Percentiles rank a stretch among this genome's conserved stretches.
These are phyloP conservation scores for Leptinotarsa juncta DNA, from an alignment of 2,888 invertebrate species.

Conservation along the genomic window DNA sequence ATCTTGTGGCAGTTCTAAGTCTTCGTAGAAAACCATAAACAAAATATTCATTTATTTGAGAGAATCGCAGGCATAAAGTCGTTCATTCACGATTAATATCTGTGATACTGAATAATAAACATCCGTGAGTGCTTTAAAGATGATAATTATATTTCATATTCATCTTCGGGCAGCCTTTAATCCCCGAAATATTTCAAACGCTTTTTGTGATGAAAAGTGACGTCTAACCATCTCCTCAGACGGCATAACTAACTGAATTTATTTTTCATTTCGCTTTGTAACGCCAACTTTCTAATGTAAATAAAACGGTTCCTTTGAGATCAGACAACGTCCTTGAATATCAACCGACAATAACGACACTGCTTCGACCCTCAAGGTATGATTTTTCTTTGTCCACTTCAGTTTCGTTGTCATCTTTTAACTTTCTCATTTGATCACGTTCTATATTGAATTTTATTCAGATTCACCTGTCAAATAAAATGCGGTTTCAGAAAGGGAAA, in stretches of 20 bases:
- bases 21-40: too few species aligned
- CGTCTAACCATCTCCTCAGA: constrained; percentile 14
- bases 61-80: not conserved
- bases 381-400: constrained; percentile 37
- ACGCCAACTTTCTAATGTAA: constrained; percentile 27
- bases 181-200: constrained; percentile 21
- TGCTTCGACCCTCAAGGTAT: constrained; percentile 28
- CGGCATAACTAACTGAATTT: constrained; percentile 27
- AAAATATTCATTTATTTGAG: too few species aligned
- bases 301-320: constrained; percentile 29
- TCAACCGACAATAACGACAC: constrained; percentile 25
- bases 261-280: constrained; percentile 29
- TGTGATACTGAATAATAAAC: not conserved
- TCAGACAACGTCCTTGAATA: constrained; percentile 29
- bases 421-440: constrained; percentile 32
- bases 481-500: constrained; percentile 11
- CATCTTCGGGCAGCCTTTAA: constrained; percentile 7
- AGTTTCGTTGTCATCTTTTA: constrained; percentile 28
- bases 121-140: not conserved
- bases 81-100: not conserved
- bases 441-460: constrained; percentile 33
- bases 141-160: constrained; percentile 10
- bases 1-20: too few species aligned
- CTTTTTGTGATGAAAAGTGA: constrained; percentile 8
- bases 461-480: constrained; percentile 30